Evolutionary conservation across 2,113 vertebrate species (phyloP).

Genomic region (Plecturocebus donacophilus): DNA sequence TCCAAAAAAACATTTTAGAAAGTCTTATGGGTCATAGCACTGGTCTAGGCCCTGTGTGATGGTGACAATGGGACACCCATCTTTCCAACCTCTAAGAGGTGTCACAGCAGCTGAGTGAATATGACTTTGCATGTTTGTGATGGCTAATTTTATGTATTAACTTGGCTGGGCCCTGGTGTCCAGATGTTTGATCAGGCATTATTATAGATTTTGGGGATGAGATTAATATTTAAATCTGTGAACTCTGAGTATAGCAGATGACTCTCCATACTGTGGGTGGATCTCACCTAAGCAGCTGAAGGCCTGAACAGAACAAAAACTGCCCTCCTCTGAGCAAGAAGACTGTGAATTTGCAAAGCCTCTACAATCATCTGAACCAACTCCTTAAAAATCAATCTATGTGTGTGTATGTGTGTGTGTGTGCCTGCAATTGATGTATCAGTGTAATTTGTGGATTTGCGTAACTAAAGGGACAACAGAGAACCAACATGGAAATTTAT

Average conservation of each 20-base stretch:
- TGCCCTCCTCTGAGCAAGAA: not conserved
- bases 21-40: not conserved
- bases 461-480: not conserved
- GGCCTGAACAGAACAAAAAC: not conserved
- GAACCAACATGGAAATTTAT: not conserved
- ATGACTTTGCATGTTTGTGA: not conserved
- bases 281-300: not conserved
- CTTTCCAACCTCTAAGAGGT: not conserved
- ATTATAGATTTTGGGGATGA: not conserved
- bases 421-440: not conserved
- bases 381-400: not conserved
- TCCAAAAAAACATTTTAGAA: not conserved
- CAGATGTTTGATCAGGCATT: not conserved
- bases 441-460: not conserved
- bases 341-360: not conserved
- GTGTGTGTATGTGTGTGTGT: not conserved
- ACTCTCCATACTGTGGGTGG: not conserved
- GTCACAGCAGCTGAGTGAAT: not conserved
- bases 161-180: not conserved
- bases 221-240: not conserved
- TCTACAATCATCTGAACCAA: not conserved
- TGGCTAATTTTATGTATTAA: not conserved
- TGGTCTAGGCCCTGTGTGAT: not conserved
- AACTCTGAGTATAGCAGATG: not conserved
- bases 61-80: accelerated